A percentile compares a stretch with the other conserved stretches of the same genome.
Evolutionary conservation across 2,113 vertebrate species (phyloP).

Genomic region (Cisticola juncidis): DNA sequence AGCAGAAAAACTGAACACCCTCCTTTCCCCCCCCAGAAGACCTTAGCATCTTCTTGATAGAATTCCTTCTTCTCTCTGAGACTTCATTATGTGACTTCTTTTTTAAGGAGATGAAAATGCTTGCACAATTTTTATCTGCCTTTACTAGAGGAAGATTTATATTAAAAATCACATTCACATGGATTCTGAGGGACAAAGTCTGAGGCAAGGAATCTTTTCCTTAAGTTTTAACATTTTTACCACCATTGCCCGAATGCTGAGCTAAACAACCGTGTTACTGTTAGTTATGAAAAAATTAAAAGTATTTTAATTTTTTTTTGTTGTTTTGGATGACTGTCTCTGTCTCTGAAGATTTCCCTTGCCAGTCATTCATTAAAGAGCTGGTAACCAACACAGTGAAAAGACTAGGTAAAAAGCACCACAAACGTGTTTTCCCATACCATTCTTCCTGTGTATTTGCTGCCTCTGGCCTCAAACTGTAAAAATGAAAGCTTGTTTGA

Average conservation of each 20-base stretch:
- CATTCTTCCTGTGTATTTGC: slow-evolving; percentile 16
- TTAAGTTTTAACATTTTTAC: neutral
- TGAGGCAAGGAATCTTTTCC: neutral
- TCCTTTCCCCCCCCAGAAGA: rapidly evolving
- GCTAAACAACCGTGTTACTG: neutral
- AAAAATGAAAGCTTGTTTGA: slow-evolving; percentile 64
- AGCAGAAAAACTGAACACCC: neutral
- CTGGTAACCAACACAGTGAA: neutral
- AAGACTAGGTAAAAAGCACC: slow-evolving; percentile 36
- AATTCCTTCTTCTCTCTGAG: neutral
- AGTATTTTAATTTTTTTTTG: neutral
- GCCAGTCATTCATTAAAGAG: slow-evolving; percentile 42
- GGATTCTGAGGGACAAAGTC: neutral
- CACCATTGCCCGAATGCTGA: neutral
- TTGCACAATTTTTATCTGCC: neutral
- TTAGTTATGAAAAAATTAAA: slow-evolving; percentile 17
- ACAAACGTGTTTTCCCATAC: neutral
- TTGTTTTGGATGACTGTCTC: slow-evolving; percentile 30
- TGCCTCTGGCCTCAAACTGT: slow-evolving; percentile 51
- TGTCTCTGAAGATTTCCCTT: slow-evolving; percentile 12
- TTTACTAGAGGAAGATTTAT: neutral
- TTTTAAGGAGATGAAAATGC: neutral
- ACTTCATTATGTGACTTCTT: neutral
- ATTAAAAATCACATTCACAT: neutral
- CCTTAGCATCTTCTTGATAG: neutral